Base-by-base conservation (phyloP, 2,888 invertebrate genomes). In the Pelosia muscerda region DNA sequence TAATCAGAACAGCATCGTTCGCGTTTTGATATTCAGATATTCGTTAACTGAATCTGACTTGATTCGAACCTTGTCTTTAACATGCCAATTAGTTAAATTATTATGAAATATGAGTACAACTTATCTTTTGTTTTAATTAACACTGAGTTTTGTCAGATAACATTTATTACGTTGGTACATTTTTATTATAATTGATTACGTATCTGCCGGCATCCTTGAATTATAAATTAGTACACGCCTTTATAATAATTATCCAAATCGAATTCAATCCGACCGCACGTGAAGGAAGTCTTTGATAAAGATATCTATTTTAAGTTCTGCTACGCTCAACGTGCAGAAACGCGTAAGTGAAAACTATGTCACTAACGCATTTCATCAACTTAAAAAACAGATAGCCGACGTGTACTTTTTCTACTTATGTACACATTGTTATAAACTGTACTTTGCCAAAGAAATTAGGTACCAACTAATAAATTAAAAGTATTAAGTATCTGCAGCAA, bases 221-320 rank as follows among this genome's bases (percentile, higher is more conserved):
- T 84, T 84, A 80, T 79, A 83, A 85, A 84, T 85, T 83, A 83
- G 76, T 83, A 83, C 76, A 81, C 80, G 79, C 74, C 68, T 80
- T 83, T 71, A 73, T 78, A 82, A 83, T 84, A 85, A 86, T 87
- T 87, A 83, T 84, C 84, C 81, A 86, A 85, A 89, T 85, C 84
- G 82, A 87, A 86, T 87, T 83, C 81, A 84, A 87, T 86, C 86
- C 78, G 80, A 74, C 81, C 86, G 77, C 83, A 84, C 84, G 84
- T 83, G 77, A 84, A 86, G 85, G 84, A 88, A 90, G 85, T 87
- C 85, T 89, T 86, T 89, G 90, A 90, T 91, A 92, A 88, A 91
- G 89, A 84, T 83, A 84, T 90, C 87, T 90, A 91, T 91, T 92
- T 92, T 89, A 88, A 88, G 85, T 78, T 66, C 69, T 76, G 74